phyloP scores from a whole-genome alignment of 2,888 invertebrate genomes.

The Horisme vitalbata region DNA sequence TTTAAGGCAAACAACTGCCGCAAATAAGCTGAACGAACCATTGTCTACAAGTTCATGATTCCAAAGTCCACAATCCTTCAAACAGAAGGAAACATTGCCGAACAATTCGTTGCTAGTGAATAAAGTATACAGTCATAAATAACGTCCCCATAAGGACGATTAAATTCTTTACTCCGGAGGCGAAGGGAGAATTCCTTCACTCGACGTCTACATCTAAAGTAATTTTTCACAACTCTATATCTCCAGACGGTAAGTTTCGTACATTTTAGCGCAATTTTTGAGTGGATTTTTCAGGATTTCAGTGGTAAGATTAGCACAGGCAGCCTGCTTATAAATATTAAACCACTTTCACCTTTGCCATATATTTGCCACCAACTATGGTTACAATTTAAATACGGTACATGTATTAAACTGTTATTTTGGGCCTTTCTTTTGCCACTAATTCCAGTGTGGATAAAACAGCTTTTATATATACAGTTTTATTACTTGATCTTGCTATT shows the following conservation, averaged over 20 bases:
- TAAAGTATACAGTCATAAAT: conserved; percentile 55
- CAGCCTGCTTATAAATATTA: too few species aligned
- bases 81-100: conserved; percentile 7
- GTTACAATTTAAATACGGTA: too few species aligned
- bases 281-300: conserved; percentile 32
- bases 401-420: too few species aligned
- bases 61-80: conserved; percentile 11
- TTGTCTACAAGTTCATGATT: conserved; percentile 12
- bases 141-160: conserved; percentile 57
- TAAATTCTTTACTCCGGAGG: conserved; percentile 61
- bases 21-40: conserved; percentile 6
- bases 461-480: too few species aligned
- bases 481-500: too few species aligned
- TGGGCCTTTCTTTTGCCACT: too few species aligned
- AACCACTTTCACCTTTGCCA: too few species aligned
- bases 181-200: conserved; percentile 52
- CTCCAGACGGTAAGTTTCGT: conserved; percentile 36
- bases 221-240: conserved; percentile 64
- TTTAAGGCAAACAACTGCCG: conserved; percentile 1
- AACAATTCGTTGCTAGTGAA: conserved; percentile 37
- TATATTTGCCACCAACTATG: too few species aligned
- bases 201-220: conserved; percentile 55
- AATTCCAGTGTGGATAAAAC: too few species aligned
- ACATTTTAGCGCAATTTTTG: conserved; percentile 40
- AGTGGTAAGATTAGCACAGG: conserved; percentile 2